Conservation (phyloP, 2,797 vertebrate species). For the Pygocentrus nattereri region DNA sequence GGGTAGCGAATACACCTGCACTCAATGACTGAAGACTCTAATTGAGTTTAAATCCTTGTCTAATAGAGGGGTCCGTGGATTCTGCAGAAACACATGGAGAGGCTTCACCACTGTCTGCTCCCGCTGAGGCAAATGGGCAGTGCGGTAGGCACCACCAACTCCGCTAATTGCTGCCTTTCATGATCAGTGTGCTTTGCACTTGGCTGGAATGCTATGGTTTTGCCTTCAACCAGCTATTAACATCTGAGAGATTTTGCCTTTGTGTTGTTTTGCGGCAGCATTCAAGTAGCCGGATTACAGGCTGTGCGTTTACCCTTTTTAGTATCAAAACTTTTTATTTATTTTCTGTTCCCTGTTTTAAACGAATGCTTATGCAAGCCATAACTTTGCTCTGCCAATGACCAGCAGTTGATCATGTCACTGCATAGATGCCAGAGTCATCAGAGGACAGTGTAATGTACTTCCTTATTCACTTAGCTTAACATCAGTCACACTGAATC, state of each 20-base stretch:
- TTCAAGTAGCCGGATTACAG: too few species aligned
- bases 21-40: conserved; percentile 27
- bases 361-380: background rate
- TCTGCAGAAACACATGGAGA: conserved; percentile 47
- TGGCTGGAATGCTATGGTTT: conserved; percentile 26
- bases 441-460: background rate
- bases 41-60: conserved; percentile 37
- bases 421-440: background rate
- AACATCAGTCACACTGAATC: background rate
- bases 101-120: conserved; percentile 38
- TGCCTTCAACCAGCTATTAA: conserved; percentile 14
- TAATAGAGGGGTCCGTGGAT: conserved; percentile 49
- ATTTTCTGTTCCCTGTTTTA: background rate
- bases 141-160: conserved; percentile 40
- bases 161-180: conserved; percentile 28
- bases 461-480: background rate
- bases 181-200: conserved; percentile 6
- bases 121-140: conserved; percentile 54
- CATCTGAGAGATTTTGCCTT: conserved; percentile 2
- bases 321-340: background rate
- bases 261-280: conserved; percentile 7
- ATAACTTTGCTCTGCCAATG: background rate
- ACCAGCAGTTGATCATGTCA: background rate
- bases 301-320: background rate
- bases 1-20: background rate